phyloP scores from a whole-genome alignment of 2,888 invertebrate species.

The Crematogaster levior region DNA sequence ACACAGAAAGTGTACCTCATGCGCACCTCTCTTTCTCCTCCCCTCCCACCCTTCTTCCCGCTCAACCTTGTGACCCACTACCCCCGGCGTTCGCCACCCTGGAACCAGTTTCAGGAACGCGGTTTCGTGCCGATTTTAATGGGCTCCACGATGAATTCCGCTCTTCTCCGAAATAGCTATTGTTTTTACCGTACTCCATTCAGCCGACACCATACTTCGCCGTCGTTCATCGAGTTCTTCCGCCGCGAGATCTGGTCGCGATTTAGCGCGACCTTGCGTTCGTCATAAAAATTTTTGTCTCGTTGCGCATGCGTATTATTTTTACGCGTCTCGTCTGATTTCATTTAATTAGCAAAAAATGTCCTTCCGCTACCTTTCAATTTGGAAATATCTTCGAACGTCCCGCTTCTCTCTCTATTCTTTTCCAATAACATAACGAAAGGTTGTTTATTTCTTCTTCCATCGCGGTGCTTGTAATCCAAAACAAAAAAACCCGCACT shows the following conservation, averaged over 20 bases:
- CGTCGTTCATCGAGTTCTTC: background rate
- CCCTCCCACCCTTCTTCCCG: constrained; percentile 23
- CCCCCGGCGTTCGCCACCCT: constrained; percentile 54
- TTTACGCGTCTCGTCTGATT: too few relatives aligned
- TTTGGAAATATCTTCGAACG: background rate
- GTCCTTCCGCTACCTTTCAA: background rate
- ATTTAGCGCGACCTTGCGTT: background rate
- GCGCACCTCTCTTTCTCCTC: too few relatives aligned
- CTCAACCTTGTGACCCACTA: constrained; percentile 70
- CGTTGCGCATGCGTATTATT: background rate
- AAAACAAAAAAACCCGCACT: background rate
- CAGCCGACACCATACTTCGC: background rate
- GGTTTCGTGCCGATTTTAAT: too few relatives aligned
- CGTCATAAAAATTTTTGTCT: background rate
- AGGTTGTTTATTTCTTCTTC: background rate
- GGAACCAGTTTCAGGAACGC: constrained; percentile 5
- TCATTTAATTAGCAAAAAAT: background rate
- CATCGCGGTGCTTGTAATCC: too few relatives aligned
- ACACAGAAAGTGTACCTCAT: too few relatives aligned
- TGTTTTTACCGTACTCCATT: background rate
- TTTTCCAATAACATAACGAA: too few relatives aligned
- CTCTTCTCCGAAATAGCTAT: constrained; percentile 7
- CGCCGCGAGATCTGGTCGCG: background rate
- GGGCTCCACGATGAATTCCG: background rate
- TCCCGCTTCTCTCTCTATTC: background rate